Percentiles rank a stretch among this genome's conserved stretches.
Evolutionary conservation across 2,797 vertebrate species (phyloP).

Genomic region (Emys orbicularis): DNA sequence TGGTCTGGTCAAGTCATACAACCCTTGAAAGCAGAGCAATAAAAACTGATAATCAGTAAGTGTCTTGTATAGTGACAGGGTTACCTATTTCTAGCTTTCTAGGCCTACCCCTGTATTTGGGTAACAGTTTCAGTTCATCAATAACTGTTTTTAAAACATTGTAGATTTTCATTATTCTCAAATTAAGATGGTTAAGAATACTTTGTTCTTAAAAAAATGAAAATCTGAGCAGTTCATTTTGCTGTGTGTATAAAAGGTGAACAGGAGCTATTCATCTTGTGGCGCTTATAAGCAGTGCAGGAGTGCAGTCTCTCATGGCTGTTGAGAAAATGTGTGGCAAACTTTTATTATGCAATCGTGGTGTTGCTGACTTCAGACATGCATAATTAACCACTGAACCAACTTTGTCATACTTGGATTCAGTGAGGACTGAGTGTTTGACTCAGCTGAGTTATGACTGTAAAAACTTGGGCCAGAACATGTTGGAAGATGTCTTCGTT

Average conservation of each 20-base stretch:
- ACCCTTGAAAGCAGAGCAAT: neutral
- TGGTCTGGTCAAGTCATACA: neutral
- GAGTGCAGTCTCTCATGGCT: neutral
- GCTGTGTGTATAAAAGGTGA: neutral
- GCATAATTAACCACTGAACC: neutral
- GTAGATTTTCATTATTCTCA: neutral
- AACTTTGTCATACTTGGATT: neutral
- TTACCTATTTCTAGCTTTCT: neutral
- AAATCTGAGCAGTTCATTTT: neutral
- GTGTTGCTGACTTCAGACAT: neutral
- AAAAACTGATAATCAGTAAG: neutral
- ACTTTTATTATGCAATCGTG: neutral
- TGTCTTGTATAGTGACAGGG: neutral
- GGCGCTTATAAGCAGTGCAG: neutral
- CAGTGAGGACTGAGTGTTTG: neutral
- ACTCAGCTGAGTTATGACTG: slow-evolving; percentile 15
- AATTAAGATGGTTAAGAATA: neutral
- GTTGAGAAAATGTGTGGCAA: neutral
- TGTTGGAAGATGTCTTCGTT: neutral
- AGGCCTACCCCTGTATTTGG: neutral
- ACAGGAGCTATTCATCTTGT: fast-evolving
- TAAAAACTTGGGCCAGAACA: neutral
- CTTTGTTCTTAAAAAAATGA: neutral
- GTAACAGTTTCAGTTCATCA: neutral
- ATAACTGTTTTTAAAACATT: no score